phyloP scores from a whole-genome alignment of 2,888 invertebrate genomes.

The Acleris emargana region DNA sequence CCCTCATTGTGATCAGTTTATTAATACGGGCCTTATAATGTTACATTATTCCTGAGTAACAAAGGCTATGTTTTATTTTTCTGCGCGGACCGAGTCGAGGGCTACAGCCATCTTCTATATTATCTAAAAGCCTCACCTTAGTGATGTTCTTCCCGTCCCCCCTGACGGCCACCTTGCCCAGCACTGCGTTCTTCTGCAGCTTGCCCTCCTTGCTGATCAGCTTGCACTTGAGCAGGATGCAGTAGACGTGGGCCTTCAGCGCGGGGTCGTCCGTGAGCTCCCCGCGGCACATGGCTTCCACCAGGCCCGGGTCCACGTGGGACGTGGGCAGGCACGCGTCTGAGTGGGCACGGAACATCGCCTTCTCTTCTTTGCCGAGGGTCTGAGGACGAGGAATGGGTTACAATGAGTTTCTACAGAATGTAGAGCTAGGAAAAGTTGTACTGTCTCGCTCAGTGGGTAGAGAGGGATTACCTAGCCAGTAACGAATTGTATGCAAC shows the following conservation, averaged over 20 bases:
- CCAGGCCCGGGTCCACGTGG: constrained; percentile 48
- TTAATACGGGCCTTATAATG: too few relatives aligned
- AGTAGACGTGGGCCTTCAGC: constrained; percentile 67
- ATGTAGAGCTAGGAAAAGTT: too few relatives aligned
- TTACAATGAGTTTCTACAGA: too few relatives aligned
- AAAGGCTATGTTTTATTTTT: too few relatives aligned
- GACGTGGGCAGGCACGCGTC: constrained; percentile 63
- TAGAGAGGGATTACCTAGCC: too few relatives aligned
- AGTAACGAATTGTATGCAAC: too few relatives aligned
- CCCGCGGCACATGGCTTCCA: constrained; percentile 61
- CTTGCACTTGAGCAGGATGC: constrained; percentile 73
- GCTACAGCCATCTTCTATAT: too few relatives aligned
- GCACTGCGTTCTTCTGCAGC: constrained; percentile 65
- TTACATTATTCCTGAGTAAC: too few relatives aligned
- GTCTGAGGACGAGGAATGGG: constrained; percentile 44
- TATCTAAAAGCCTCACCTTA: constrained; percentile 51
- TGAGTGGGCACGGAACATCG: constrained; percentile 75
- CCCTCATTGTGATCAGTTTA: too few relatives aligned
- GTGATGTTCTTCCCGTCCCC: constrained; percentile 59
- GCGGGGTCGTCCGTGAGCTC: constrained; percentile 50
- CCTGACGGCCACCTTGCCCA: constrained; percentile 57
- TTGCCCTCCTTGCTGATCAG: constrained; percentile 74
- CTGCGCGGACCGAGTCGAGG: too few relatives aligned
- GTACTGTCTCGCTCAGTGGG: too few relatives aligned
- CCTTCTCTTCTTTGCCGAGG: constrained; percentile 69